Conservation (phyloP, 2,113 vertebrate species). For the Ploceus nigricollis region DNA sequence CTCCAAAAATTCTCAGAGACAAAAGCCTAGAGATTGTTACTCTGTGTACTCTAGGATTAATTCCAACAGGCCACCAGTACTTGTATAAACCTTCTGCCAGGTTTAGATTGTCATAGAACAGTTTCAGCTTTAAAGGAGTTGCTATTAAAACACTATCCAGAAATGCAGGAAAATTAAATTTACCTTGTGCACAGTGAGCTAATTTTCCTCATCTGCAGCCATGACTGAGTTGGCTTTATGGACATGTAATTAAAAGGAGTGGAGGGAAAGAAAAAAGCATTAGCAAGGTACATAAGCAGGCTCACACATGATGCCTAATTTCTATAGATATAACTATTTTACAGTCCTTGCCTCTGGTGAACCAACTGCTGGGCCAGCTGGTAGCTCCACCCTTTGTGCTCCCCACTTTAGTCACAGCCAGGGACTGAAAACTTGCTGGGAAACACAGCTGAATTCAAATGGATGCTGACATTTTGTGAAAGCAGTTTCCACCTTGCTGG, state of each 20-base stretch:
- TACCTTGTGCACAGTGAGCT: not conserved
- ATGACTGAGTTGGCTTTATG: not conserved
- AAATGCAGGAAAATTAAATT: not conserved
- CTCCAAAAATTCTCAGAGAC: not conserved
- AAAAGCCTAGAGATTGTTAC: not conserved
- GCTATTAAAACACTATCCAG: not conserved
- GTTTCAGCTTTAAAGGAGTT: not conserved
- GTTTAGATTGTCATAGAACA: not conserved
- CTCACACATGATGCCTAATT: not conserved
- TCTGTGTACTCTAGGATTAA: not conserved
- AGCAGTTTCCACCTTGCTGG: not conserved
- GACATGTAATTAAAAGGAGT: not conserved
- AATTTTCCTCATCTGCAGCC: not conserved
- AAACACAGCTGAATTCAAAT: not conserved
- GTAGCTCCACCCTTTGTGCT: not conserved
- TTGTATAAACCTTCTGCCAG: not conserved
- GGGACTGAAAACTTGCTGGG: not conserved
- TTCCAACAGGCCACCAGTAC: not conserved
- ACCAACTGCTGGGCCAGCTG: slow-evolving; percentile 28
- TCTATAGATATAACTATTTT: not conserved
- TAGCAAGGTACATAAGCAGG: not conserved
- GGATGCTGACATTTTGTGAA: not conserved
- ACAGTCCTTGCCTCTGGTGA: not conserved
- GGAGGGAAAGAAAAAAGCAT: not conserved
- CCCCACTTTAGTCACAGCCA: not conserved